Conservation (phyloP, 2,797 vertebrate species). For the Microhierax caerulescens region DNA sequence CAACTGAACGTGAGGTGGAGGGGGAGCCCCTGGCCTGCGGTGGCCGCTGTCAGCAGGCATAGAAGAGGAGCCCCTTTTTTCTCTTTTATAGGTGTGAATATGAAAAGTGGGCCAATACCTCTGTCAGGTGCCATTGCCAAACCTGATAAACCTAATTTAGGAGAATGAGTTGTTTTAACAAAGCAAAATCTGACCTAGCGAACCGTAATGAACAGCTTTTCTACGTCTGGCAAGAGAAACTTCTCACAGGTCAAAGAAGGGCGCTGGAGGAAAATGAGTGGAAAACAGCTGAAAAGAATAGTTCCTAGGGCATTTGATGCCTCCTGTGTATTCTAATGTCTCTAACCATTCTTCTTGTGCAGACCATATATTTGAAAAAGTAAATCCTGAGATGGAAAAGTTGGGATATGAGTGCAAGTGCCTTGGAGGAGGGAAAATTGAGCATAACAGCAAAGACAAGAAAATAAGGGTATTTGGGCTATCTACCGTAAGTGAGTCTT, state of each 20-base stretch:
- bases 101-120: rapidly evolving
- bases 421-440: constrained; percentile 90
- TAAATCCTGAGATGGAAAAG: constrained; percentile 83
- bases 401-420: constrained; percentile 86
- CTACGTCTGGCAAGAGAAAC: not conserved
- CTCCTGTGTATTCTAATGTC: rapidly evolving
- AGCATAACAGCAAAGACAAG: constrained; percentile 85
- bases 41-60: not conserved
- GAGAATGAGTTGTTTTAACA: rapidly evolving
- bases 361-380: constrained; percentile 92
- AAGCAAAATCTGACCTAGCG: not conserved
- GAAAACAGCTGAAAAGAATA: not conserved
- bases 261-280: not conserved
- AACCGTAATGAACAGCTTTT: not conserved
- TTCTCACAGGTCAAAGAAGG: not conserved
- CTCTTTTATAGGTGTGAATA: rapidly evolving
- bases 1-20: not conserved
- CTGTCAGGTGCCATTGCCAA: not conserved
- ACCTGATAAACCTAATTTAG: not conserved
- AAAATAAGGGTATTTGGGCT: constrained; percentile 87
- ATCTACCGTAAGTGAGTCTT: constrained; percentile 82
- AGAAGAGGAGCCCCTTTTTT: rapidly evolving
- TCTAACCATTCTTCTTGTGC: not conserved
- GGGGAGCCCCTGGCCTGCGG: not conserved
- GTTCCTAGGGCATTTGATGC: not conserved